A percentile compares a stretch with the other conserved stretches of the same genome.
Evolutionary conservation across 2,113 vertebrate genomes (phyloP).

Genomic region (Telmatochromis sp.): DNA sequence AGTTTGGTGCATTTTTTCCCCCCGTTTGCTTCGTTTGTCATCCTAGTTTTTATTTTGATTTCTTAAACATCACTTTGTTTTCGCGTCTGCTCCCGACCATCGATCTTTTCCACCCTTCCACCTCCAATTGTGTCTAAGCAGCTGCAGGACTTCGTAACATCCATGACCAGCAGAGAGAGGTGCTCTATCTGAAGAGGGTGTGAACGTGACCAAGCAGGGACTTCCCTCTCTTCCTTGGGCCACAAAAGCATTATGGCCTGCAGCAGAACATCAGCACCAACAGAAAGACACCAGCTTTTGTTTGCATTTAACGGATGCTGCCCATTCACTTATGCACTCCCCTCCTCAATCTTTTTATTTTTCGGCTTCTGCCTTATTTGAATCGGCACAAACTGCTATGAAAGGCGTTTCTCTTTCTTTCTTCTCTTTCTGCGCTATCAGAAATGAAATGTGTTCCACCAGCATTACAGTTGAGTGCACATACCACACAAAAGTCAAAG

Average conservation of each 20-base stretch:
- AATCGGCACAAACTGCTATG: not conserved
- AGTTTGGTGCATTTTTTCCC: accelerated
- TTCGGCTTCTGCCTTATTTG: not conserved
- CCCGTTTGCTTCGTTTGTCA: not conserved
- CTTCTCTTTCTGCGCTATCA: not conserved
- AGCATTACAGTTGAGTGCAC: conserved; percentile 33
- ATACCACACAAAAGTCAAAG: conserved; percentile 25
- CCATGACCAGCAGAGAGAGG: conserved; percentile 38
- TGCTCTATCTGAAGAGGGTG: conserved; percentile 52
- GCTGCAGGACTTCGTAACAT: conserved; percentile 39
- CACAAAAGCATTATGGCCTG: conserved; percentile 35
- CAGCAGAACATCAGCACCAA: conserved; percentile 24
- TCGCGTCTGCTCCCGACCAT: not conserved
- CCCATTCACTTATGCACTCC: conserved; percentile 33
- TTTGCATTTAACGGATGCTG: conserved; percentile 40
- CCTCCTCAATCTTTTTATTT: conserved; percentile 1
- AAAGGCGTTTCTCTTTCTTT: not conserved
- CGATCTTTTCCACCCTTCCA: not conserved
- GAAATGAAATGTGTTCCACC: not conserved
- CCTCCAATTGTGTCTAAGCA: not conserved
- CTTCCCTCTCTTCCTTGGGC: conserved; percentile 43
- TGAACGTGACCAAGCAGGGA: conserved; percentile 55
- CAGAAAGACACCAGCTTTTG: conserved; percentile 48
- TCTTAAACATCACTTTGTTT: not conserved
- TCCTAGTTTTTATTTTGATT: not conserved